phyloP scores from a whole-genome alignment of 2,888 invertebrate genomes.

The Panopea generosa region DNA sequence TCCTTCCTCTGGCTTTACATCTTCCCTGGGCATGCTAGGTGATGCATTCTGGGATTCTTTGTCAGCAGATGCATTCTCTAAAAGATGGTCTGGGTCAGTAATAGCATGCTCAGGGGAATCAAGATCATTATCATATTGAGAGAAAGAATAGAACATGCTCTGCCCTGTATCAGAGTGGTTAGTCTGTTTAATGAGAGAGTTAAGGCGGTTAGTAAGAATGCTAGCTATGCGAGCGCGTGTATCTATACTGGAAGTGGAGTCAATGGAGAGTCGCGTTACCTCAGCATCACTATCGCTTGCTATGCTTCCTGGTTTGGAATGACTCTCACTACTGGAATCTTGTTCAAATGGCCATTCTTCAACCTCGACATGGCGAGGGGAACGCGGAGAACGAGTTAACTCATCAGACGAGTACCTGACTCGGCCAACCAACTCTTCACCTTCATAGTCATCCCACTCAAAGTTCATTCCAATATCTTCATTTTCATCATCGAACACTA shows the following conservation, averaged over 20 bases:
- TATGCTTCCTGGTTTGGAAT: conserved; percentile 61
- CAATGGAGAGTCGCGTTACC: conserved; percentile 63
- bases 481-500: conserved; percentile 71
- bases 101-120: conserved; percentile 67
- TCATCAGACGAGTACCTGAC: conserved; percentile 64
- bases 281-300: conserved; percentile 67
- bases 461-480: conserved; percentile 68
- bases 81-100: conserved; percentile 46
- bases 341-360: conserved; percentile 71
- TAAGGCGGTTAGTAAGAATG: conserved; percentile 62
- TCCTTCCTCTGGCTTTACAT: conserved; percentile 14
- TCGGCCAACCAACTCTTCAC: conserved; percentile 74
- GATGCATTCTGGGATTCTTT: conserved; percentile 15
- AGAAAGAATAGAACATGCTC: conserved; percentile 69
- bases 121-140: conserved; percentile 65
- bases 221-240: conserved; percentile 68
- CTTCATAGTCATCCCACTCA: conserved; percentile 81
- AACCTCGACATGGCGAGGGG: conserved; percentile 52
- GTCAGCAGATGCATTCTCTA: conserved; percentile 31
- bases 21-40: conserved; percentile 15
- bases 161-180: conserved; percentile 41
- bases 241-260: conserved; percentile 60
- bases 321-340: conserved; percentile 56
- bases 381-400: conserved; percentile 13
- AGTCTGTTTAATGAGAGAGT: conserved; percentile 55